phyloP scores from a whole-genome alignment of 92 coral and sea anemone species.

The Desmophyllum pertusum region DNA sequence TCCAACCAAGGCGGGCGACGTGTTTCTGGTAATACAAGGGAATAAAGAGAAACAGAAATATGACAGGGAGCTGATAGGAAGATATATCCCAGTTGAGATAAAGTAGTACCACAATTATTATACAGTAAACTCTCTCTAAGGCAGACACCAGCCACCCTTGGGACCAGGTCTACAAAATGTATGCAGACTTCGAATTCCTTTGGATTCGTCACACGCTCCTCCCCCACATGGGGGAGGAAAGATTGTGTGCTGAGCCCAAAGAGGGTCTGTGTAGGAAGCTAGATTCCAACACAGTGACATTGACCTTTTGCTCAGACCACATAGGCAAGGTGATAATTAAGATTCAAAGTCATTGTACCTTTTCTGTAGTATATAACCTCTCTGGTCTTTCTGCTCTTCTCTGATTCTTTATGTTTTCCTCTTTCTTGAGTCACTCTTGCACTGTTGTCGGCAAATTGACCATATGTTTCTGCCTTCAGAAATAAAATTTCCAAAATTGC shows the following conservation, averaged over 20 bases:
- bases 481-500: background rate
- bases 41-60: background rate
- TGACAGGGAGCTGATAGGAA: background rate
- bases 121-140: too few relatives aligned
- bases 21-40: slow-evolving; percentile 47
- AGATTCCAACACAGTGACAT: background rate
- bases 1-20: slow-evolving; percentile 95
- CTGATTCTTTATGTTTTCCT: slow-evolving; percentile 11
- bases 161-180: too few relatives aligned
- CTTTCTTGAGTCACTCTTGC: slow-evolving; percentile 28
- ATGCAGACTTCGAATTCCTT: too few relatives aligned
- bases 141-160: too few relatives aligned
- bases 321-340: background rate
- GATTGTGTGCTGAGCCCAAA: too few relatives aligned
- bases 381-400: slow-evolving; percentile 41
- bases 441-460: slow-evolving; percentile 59
- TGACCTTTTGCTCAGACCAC: background rate
- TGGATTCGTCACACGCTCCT: too few relatives aligned
- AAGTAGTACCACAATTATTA: background rate
- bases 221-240: too few relatives aligned
- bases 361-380: slow-evolving; percentile 58
- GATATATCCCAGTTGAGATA: background rate
- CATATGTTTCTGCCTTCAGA: slow-evolving; percentile 66
- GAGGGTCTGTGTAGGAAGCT: too few relatives aligned
- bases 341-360: slow-evolving; percentile 32